Base-by-base conservation (phyloP, 2,888 invertebrate species). In the Drosophila mimica region DNA sequence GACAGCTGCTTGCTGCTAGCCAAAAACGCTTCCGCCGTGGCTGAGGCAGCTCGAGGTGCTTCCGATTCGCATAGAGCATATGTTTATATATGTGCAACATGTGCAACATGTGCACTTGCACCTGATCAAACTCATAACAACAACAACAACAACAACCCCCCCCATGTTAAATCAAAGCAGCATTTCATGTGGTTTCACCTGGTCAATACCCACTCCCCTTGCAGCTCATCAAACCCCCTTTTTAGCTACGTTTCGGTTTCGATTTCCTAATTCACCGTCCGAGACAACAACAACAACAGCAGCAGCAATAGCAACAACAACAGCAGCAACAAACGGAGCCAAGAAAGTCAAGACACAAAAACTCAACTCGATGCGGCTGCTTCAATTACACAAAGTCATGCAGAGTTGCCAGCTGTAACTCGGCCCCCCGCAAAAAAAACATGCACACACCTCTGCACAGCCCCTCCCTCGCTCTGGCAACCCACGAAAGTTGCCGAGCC, bases 321-420 rank as follows among this genome's bases (percentile, higher is more conserved):
- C 52, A 33, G 20, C 30, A 53, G 13, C 34, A 33, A 31, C 36
- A 54, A 20, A 25, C 54, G 15, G 25, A 43, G 76, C 49, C 85
- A 88, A 79, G 80, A 82, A 87, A 82, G 82, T 72, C 83, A 66
- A 79, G 28, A 63, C 67, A 69, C 52, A 54, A 64, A 80, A 43
- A 53, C 58, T 36, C 79, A 69, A 74, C 78, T 74, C 77, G 68
- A 57, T 66, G 70, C 84, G 80, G 88, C 82, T 87, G 85, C 89
- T 84, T 86, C 85, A 88, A 85, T 85, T 85, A 85, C 89, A 88
- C 89, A 87, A 85, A 88, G 88, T 88, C 84, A 84, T 83, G 83
- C 83, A 74, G 75, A 63, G 61, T 57, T 60, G 60, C 74, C 78
- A 71, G 78, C 68, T 74, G 64, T 57, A 73, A 58, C 43, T 30